These are phyloP conservation scores for Euwallacea similis DNA, from an alignment of 1,140 invertebrate genomes.

Conservation along the genomic window DNA sequence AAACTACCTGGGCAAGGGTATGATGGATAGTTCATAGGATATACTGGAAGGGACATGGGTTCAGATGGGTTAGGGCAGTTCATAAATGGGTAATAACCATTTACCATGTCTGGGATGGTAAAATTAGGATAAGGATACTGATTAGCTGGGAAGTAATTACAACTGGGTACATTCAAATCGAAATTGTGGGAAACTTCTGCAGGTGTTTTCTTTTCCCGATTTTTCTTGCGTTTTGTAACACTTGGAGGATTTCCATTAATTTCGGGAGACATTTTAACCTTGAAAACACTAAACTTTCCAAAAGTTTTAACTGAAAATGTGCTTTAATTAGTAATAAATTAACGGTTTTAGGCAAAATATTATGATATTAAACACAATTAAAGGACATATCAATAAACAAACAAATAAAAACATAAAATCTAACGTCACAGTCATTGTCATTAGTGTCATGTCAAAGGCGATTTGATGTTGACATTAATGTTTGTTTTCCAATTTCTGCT, in stretches of 20 bases:
- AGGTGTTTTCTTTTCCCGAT: conserved; percentile 46
- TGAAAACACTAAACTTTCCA: no score
- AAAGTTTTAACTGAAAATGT: no score
- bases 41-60: conserved; percentile 58
- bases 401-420: no score
- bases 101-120: conserved; percentile 41
- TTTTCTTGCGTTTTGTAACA: conserved; percentile 51
- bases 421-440: no score
- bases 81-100: conserved; percentile 54
- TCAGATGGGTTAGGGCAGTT: conserved; percentile 56
- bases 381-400: no score
- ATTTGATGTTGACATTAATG: no score
- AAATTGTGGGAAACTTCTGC: conserved; percentile 38
- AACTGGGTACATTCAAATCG: conserved; percentile 44
- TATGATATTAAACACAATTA: no score
- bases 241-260: conserved; percentile 50
- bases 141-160: conserved; percentile 56
- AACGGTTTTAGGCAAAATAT: no score
- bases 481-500: no score
- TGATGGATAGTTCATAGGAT: conserved; percentile 50
- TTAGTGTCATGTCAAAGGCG: no score
- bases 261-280: conserved; percentile 49
- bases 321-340: no score
- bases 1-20: conserved; percentile 41
- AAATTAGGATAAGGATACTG: conserved; percentile 56